Conservation (phyloP, 92 coral and sea anemone genomes). For the Parazoanthus darwini region DNA sequence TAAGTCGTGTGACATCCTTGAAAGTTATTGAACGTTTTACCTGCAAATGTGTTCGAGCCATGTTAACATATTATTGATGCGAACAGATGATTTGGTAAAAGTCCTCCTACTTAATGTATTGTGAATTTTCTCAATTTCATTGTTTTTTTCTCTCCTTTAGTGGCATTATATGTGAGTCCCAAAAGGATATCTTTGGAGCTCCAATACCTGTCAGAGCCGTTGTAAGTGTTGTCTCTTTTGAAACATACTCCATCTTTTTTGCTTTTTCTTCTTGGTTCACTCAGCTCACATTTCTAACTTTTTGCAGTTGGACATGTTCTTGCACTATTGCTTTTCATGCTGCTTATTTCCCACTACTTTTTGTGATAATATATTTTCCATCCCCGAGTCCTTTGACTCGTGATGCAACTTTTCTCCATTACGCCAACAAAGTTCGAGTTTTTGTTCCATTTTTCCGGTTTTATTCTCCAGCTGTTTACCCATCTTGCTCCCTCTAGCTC, state of each 20-base stretch:
- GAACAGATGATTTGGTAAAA: background rate
- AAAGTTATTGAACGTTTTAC: background rate
- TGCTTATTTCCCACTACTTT: background rate
- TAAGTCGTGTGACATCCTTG: background rate
- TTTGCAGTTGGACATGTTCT: background rate
- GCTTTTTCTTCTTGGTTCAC: background rate
- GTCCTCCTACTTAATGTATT: background rate
- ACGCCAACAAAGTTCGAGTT: background rate
- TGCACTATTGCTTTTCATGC: background rate
- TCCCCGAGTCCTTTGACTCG: background rate
- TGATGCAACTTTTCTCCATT: background rate
- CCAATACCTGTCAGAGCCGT: conserved; percentile 87
- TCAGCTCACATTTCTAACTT: no score
- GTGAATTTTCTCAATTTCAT: background rate
- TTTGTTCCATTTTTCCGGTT: background rate
- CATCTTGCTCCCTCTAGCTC: background rate
- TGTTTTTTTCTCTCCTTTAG: conserved; percentile 36
- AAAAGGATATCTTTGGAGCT: conserved; percentile 86
- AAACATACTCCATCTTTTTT: no score
- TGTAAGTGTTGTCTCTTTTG: conserved; percentile 51
- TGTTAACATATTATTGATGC: background rate
- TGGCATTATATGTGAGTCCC: conserved; percentile 81
- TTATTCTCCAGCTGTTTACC: background rate
- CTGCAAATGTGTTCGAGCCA: background rate
- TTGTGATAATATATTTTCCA: background rate